These are phyloP conservation scores for Butastur rufipennis DNA, from an alignment of 2,113 vertebrate species.

Conservation along the genomic window DNA sequence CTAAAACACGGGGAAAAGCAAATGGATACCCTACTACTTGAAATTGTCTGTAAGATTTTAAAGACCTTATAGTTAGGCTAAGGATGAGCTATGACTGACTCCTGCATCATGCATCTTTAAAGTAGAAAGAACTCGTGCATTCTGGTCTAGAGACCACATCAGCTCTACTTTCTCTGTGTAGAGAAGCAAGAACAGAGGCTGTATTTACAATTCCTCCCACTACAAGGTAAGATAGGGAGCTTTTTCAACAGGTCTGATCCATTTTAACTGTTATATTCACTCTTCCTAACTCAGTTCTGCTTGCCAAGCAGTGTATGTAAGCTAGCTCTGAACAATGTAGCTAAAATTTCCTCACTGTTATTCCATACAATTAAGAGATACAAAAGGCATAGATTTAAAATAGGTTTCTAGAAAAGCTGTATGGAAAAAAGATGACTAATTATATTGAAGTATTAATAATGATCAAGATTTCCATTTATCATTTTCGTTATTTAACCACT, in stretches of 20 bases:
- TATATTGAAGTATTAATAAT: neutral
- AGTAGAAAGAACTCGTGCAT: neutral
- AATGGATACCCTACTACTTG: neutral
- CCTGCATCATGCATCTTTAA: neutral
- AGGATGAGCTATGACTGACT: neutral
- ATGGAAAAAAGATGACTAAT: neutral
- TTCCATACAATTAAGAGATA: neutral
- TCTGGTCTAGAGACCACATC: neutral
- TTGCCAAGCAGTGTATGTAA: neutral
- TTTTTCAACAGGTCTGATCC: neutral
- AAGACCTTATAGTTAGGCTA: neutral
- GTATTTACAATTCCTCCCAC: neutral
- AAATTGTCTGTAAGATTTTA: neutral
- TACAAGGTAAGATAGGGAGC: neutral
- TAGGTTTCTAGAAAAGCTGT: neutral
- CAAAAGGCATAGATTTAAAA: neutral
- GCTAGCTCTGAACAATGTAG: neutral
- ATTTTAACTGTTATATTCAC: neutral
- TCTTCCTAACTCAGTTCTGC: neutral
- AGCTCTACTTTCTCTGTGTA: neutral
- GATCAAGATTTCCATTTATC: neutral
- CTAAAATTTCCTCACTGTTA: neutral
- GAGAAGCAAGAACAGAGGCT: neutral
- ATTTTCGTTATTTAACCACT: neutral
- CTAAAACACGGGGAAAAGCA: neutral